Percentiles rank a stretch among this genome's conserved stretches.
Evolutionary conservation across 1,140 invertebrate species (phyloP).

Genomic region (Aricia agestis): DNA sequence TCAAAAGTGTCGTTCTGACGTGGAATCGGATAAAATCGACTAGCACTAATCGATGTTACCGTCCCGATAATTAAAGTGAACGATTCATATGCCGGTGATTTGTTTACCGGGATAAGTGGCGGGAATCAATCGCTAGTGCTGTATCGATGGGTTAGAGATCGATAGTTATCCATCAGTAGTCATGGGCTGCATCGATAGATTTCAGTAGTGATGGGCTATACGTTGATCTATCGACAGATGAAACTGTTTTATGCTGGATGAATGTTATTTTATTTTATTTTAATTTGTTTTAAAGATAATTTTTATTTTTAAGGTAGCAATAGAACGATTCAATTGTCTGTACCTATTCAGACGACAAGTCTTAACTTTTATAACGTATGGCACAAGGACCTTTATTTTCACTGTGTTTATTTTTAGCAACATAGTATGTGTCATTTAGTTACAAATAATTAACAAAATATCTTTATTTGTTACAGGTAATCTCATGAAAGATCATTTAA

Average conservation of each 20-base stretch:
- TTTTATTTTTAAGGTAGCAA: too few species aligned
- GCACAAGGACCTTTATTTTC: too few species aligned
- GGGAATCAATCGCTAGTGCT: neutral
- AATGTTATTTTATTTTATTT: too few species aligned
- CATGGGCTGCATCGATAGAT: neutral
- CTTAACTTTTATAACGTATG: too few species aligned
- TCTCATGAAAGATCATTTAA: neutral
- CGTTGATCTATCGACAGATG: too few species aligned
- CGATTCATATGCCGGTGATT: neutral
- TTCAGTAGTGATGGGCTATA: neutral
- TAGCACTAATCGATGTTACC: neutral
- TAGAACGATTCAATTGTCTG: too few species aligned
- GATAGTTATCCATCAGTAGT: neutral
- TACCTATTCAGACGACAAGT: too few species aligned
- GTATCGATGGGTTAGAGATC: neutral
- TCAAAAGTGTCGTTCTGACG: neutral
- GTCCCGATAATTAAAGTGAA: constrained; percentile 1
- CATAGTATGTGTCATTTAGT: neutral
- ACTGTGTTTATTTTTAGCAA: too few species aligned
- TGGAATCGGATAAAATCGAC: neutral
- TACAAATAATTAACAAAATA: neutral
- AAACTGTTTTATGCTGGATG: too few species aligned
- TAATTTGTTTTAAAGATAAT: too few species aligned
- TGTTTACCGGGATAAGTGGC: neutral
- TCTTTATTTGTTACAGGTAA: neutral